Evolutionary conservation across 2,888 invertebrate genomes (phyloP), one percentile per base, ranked within the genome.

Genomic region (Dryomyza anilis): DNA sequence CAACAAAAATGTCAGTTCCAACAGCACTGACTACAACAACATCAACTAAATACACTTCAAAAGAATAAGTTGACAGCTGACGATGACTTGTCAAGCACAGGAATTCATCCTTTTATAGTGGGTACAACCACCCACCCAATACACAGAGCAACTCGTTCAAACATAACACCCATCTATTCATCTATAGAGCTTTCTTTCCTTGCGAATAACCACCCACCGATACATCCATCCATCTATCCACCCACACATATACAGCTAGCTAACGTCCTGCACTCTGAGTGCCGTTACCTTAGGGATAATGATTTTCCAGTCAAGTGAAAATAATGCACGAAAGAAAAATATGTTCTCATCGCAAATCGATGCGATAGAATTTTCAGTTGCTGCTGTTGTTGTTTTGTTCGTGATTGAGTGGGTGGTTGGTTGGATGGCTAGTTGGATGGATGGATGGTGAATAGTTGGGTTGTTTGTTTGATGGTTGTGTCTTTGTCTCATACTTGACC

Each of bases 61-160:
- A 78, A 78, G 78, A 78, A 78, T 78, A 78, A 78, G 79, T 78
- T 79, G 79, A 78, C 79, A 78, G 78, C 79, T 78, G 77, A 78
- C 77, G 79, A 79, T 78, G 77, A 78, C 77, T 78, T 78, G 79
- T 79, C 77, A 78, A 74, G 71, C 76, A 78, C 77, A 79, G 78
- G 76, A 76, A 72, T 78, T 73, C 73, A 79, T 78, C 76, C 78
- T 77, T 79, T 78, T 69, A 73, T 71, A n/a, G n/a, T n/a, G n/a
- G n/a, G n/a, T n/a, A n/a, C n/a, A n/a, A n/a, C 76, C 69, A 66
- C 66, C 59, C 61, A 68, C 64, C 59, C 53, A 57, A 12, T 50
- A 14, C 36, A 16, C 30, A 64, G 39, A n/a, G n/a, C n/a, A n/a
- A n/a, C n/a, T n/a, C n/a, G n/a, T n/a, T n/a, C n/a, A n/a, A n/a